These are phyloP conservation scores for Anisognathus igniventris DNA, from an alignment of 2,797 vertebrate genomes.

Conservation along the genomic window DNA sequence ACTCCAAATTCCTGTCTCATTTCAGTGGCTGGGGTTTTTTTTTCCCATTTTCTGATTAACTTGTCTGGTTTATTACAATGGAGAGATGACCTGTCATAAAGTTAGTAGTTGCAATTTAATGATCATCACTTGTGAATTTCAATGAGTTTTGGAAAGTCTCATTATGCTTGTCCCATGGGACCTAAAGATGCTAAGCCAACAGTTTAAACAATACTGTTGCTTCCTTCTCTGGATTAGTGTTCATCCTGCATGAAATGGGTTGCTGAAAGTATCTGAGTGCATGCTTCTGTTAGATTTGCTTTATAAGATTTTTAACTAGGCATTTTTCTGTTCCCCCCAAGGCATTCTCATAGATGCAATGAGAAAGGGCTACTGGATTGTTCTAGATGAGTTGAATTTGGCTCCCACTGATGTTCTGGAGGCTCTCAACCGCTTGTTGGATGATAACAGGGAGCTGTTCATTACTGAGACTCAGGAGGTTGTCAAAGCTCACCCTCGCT, in stretches of 20 bases:
- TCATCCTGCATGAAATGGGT: not conserved
- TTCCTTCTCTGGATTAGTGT: not conserved
- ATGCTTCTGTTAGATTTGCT: not conserved
- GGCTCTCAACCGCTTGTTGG: conserved; percentile 92
- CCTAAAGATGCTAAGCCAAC: not conserved
- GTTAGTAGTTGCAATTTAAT: not conserved
- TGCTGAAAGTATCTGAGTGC: not conserved
- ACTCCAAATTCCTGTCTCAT: not conserved
- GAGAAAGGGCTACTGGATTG: conserved; percentile 97
- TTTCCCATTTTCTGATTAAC: not conserved
- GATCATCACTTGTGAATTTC: not conserved
- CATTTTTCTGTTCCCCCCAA: conserved; percentile 40
- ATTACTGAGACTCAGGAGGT: conserved; percentile 96
- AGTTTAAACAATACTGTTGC: not conserved
- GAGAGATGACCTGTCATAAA: not conserved
- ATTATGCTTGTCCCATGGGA: not conserved
- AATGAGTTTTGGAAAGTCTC: not conserved
- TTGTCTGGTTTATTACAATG: not conserved
- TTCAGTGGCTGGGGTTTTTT: not conserved
- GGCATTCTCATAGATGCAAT: conserved; percentile 95
- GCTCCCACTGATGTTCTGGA: conserved; percentile 96
- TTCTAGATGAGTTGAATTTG: conserved; percentile 94
- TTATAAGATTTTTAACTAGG: not conserved
- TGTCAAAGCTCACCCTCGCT: conserved; percentile 90
- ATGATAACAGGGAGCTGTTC: conserved; percentile 95